Evolutionary conservation across 2,113 vertebrate species (phyloP), one percentile per base, ranked within the genome.

Genomic region (Solea solea): DNA sequence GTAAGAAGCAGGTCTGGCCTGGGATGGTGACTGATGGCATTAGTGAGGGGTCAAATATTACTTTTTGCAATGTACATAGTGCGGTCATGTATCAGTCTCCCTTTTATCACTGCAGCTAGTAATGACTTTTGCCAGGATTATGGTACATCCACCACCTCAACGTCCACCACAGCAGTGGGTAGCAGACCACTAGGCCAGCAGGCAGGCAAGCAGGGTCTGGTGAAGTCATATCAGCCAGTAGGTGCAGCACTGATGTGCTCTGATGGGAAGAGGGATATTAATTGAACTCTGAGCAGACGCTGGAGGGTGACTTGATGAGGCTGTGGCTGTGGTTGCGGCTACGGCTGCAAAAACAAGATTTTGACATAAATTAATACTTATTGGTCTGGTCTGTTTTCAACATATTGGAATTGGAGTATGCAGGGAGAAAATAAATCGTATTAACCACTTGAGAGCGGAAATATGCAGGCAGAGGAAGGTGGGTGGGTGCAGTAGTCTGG

Each of bases 241-340:
- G 86, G 67, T 87, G 67, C 80, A 71, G 69, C 61, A 48, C 27
- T 93, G 92, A 93, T 59, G 75, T 64, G 74, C 82, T 81, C 76
- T 89, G 90, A 93, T 91, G 82, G 86, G 84, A 82, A 0, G 57
- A 74, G 74, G 88, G 86, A 81, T 69, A 85, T 89, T 93, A 90
- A 91, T 91, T 89, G 83, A 86, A 82, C 52, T 67, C 58, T 69
- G 64, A 84, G 78, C 76, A 79, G 59, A 85, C 78, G 83, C 80
- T 83, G 50, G 57, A 86, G 83, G 88, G 64, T 85, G 86, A 88
- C 81, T 82, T 86, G 81, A 88, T 85, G 82, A 87, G 79, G 78
- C 72, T 49, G 66, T 2, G 41, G 68, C 67, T 16, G 56, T 11
- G 4, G 14, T 55, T 77, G 83, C 80, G 61, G 56, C 21, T 21